Evolutionary conservation across 2,888 invertebrate genomes (phyloP).

Genomic region (Scaptomyza flava): DNA sequence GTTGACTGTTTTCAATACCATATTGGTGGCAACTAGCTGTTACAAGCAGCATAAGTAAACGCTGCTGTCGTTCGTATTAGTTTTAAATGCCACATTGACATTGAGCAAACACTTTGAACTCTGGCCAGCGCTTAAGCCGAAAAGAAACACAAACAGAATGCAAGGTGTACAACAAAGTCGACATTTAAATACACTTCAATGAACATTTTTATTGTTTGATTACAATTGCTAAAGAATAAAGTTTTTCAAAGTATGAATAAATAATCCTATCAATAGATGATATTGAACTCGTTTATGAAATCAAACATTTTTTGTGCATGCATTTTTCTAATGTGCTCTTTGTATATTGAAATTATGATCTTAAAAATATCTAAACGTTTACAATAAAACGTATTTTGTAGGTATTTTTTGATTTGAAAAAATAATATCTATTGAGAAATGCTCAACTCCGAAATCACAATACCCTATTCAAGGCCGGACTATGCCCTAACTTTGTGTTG

Average conservation of each 20-base stretch:
- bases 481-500: conserved; percentile 29
- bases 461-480: conserved; percentile 4
- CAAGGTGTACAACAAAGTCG: conserved; percentile 2
- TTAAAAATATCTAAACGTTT: no score
- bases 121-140: conserved; percentile 25
- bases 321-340: no score
- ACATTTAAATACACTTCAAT: conserved; percentile 14
- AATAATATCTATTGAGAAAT: no score
- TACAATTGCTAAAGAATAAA: no score
- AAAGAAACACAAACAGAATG: conserved; percentile 14
- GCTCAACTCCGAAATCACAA: background rate
- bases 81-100: conserved; percentile 77
- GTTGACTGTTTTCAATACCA: conserved; percentile 69
- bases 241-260: no score
- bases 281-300: no score
- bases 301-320: no score
- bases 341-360: no score
- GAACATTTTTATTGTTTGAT: background rate
- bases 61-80: conserved; percentile 62
- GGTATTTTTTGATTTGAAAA: no score
- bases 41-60: conserved; percentile 46
- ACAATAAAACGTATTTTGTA: no score
- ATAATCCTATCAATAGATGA: no score
- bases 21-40: conserved; percentile 69
- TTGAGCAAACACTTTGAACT: conserved; percentile 69